A percentile compares a stretch with the other conserved stretches of the same genome.
Conservation (phyloP, 2,888 invertebrate genomes). For the Phyto melanocephala region DNA sequence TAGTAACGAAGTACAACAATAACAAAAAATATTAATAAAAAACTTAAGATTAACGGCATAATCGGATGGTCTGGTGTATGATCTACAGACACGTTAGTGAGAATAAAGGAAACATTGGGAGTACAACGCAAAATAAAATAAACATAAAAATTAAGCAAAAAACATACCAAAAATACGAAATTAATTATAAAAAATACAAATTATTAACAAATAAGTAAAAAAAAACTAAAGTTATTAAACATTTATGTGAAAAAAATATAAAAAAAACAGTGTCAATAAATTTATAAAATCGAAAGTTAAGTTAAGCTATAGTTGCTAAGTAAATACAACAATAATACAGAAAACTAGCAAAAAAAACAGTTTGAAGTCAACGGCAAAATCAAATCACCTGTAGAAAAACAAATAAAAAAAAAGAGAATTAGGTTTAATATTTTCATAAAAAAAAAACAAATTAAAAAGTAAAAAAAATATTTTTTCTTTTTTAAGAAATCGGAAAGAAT, state of each 20-base stretch:
- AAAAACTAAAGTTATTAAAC: neutral
- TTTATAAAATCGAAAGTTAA: neutral
- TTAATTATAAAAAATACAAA: neutral
- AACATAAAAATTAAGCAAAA: neutral
- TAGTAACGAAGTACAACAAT: neutral
- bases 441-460: too few relatives aligned
- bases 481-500: too few relatives aligned
- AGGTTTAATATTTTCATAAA: too few relatives aligned
- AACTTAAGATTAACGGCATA: conserved; percentile 51
- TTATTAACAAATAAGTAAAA: neutral
- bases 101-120: conserved; percentile 13
- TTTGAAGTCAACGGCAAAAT: too few relatives aligned
- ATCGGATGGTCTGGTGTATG: conserved; percentile 25
- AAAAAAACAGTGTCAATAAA: neutral
- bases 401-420: too few relatives aligned
- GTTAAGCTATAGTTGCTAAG: too few relatives aligned
- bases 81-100: conserved; percentile 38
- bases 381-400: too few relatives aligned
- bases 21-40: conserved; percentile 1
- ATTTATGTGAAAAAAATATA: neutral
- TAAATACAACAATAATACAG: too few relatives aligned
- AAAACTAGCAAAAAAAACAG: too few relatives aligned
- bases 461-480: too few relatives aligned
- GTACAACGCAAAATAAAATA: neutral
- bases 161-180: neutral